Conservation (phyloP, 2,888 invertebrate species). For the Plebejus argus region DNA sequence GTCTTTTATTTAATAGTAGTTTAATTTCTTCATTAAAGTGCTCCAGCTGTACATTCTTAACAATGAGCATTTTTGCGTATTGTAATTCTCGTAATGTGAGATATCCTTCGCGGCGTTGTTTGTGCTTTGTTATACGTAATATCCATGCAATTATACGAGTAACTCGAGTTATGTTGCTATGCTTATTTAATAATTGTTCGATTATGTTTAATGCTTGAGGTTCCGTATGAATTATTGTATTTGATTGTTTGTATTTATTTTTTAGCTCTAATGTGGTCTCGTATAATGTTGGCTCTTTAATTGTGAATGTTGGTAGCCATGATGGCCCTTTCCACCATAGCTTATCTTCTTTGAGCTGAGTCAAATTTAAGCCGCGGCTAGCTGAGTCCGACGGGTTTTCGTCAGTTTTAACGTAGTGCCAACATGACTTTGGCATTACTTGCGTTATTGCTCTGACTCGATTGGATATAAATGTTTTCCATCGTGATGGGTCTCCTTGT, state of each 20-base stretch:
- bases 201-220: background rate
- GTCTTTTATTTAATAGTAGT: background rate
- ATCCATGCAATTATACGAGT: background rate
- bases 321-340: background rate
- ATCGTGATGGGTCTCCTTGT: background rate
- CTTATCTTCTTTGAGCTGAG: background rate
- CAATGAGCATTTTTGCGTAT: background rate
- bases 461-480: background rate
- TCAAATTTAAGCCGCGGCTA: background rate
- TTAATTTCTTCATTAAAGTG: background rate
- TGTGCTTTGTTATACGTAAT: background rate
- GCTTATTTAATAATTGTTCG: background rate
- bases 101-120: no score
- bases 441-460: background rate
- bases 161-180: constrained; percentile 1
- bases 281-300: background rate
- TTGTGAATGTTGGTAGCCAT: background rate
- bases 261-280: background rate
- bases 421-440: constrained; percentile 1
- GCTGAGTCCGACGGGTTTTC: background rate
- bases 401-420: background rate
- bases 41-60: background rate
- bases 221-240: background rate
- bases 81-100: background rate
- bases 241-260: background rate